phyloP scores from a whole-genome alignment of 2,888 invertebrate genomes.

The Calameuta filiformis region DNA sequence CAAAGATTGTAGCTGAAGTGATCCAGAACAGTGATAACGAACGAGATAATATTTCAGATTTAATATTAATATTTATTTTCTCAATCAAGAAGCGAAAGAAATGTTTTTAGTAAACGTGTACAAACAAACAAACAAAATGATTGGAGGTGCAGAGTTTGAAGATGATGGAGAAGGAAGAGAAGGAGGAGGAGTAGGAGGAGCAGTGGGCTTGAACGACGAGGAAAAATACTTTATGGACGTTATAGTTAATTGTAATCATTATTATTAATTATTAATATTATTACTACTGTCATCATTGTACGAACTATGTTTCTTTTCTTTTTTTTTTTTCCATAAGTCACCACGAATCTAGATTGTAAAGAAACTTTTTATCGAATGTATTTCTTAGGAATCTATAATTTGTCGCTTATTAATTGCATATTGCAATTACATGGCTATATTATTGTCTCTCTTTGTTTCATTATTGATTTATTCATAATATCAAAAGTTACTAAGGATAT shows the following conservation, averaged over 20 bases:
- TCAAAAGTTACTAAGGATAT: conserved; percentile 20
- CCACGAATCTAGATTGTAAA: conserved; percentile 43
- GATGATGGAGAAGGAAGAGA: neutral
- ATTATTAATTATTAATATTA: conserved; percentile 22
- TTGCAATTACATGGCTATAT: conserved; percentile 55
- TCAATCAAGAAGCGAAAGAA: conserved; percentile 55
- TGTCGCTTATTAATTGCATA: conserved; percentile 53
- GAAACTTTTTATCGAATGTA: conserved; percentile 56
- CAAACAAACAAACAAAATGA: conserved; percentile 39
- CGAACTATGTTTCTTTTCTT: conserved; percentile 36
- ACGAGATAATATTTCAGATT: conserved; percentile 60
- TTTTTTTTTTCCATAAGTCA: conserved; percentile 45
- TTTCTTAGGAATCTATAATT: conserved; percentile 54
- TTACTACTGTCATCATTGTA: conserved; percentile 48
- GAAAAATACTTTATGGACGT: conserved; percentile 60
- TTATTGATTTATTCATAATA: conserved; percentile 30
- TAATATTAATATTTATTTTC: conserved; percentile 66
- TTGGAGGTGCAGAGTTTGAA: neutral
- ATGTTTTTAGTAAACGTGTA: conserved; percentile 62
- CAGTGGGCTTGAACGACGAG: conserved; percentile 35
- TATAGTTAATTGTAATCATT: conserved; percentile 60
- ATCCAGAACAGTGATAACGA: conserved; percentile 50
- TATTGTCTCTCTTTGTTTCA: conserved; percentile 56
- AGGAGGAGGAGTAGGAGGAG: conserved; percentile 21
- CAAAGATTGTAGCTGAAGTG: conserved; percentile 41